These are phyloP conservation scores for Tetragonisca angustula DNA, from an alignment of 2,888 invertebrate species.

Conservation along the genomic window DNA sequence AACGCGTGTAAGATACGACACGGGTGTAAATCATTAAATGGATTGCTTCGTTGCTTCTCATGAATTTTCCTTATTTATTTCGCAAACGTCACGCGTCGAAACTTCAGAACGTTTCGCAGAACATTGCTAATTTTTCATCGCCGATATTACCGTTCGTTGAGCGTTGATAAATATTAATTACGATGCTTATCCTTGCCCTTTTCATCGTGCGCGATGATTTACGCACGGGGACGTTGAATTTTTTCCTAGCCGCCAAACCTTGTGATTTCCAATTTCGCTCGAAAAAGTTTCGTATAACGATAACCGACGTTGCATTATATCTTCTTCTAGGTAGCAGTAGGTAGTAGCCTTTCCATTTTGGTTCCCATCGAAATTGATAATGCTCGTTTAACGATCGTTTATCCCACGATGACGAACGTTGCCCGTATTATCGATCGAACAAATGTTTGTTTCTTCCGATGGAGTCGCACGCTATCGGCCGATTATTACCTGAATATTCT, in stretches of 20 bases:
- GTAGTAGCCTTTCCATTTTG: not conserved
- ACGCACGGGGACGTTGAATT: not conserved
- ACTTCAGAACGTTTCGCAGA: not conserved
- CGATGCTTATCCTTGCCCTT: not conserved
- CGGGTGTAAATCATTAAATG: too few species aligned
- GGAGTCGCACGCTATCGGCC: constrained; percentile 25
- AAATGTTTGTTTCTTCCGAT: constrained; percentile 52
- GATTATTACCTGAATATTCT: constrained; percentile 62
- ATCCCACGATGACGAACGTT: not conserved
- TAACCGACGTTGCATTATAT: not conserved
- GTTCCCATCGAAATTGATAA: not conserved
- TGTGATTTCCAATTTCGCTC: not conserved
- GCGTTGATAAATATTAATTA: not conserved
- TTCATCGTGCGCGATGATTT: not conserved
- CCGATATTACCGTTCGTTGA: not conserved
- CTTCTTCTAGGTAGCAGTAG: not conserved
- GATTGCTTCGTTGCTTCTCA: too few species aligned
- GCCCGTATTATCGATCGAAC: constrained; percentile 5
- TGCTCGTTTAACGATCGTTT: not conserved
- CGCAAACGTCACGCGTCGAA: not conserved
- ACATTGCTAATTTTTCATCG: not conserved
- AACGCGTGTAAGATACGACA: too few species aligned
- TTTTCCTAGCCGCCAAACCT: not conserved
- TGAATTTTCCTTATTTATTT: not conserved
- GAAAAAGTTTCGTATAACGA: not conserved